Evolutionary conservation across 1,140 invertebrate species (phyloP), one percentile per base, ranked within the genome.

Genomic region (Drosophila willistoni): DNA sequence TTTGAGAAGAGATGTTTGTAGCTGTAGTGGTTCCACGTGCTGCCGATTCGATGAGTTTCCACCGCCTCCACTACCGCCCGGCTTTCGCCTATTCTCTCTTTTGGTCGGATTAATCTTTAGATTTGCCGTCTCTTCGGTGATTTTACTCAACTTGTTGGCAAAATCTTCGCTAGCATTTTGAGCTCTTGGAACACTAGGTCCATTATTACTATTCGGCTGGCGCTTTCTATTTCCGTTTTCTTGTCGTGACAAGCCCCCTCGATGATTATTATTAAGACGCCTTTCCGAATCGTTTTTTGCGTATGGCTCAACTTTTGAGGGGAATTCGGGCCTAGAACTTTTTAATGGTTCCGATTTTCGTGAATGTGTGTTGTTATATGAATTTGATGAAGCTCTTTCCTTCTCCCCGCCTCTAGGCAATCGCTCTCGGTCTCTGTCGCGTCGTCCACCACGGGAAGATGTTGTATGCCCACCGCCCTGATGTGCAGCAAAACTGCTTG

Each of bases 401-500:
- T 1, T 77, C 33, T 51, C 69, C 12, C 29, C 69, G 7, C 34
- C 78, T 59, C 84, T 70, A 0, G 73, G n/a, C 7, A 71, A 64
- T 12, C 81, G 68, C 5, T 86, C 82, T 17, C 78, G 68, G 7
- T 65, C 78, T 2, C 59, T 61, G 14, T 67, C 68, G 3, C 85
- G 63, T 0, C 65, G 62, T 1, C 73, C 77, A 0, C 84, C 84
- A 2, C 84, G 69, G 0, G 77, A 42, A 0, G 77, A 64, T 1
- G 71, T 70, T 5, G 70, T 60, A 59, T 87, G 64, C 0, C 70
- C 77, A 7, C 85, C 75, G 13, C 81, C 81, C 12, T 83, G 86
- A 74, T 91, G 73, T 3, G 90, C 80, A 5, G 90, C 90, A 81
- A 92, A 92, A 47, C 91, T 92, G 44, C 81, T 91, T 2, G 91